Evolutionary conservation across 2,888 invertebrate species (phyloP), one percentile per base, ranked within the genome.

Genomic region (Drosophila maculinotata): DNA sequence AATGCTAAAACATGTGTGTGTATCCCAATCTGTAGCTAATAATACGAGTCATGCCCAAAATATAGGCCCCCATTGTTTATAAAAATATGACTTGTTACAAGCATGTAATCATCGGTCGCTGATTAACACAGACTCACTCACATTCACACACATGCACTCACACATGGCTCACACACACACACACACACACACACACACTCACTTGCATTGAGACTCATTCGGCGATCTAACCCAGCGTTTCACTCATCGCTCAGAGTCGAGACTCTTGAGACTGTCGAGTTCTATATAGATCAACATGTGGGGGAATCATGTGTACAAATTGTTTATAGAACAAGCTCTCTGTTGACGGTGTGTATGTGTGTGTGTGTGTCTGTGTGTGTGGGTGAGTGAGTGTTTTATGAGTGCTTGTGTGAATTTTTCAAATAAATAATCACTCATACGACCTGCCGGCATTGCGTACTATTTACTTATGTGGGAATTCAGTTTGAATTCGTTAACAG

Each of bases 401-500:
- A 64, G 54, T 35, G 41, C 36, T 26, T 68, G 38, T 68, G 17
- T 63, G 41, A 35, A 30, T 65, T 76, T 65, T 78, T 54, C 59
- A 69, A 58, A 35, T 30, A 26, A 17, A 33, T 74, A 69, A 86
- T 77, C 80, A 86, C 83, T 81, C 83, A 86, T 81, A 83, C 77
- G 86, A 74, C 78, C 72, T 71, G 68, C 79, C 79, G 68, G 78
- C 63, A 68, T 62, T 80, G 81, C 69, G 75, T 78, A 69, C 66
- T 86, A 69, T 86, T 86, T 84, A 84, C 81, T 72, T 72, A 51
- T 66, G 67, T 63, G 57, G 65, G 71, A 73, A 75, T 79, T 86
- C 79, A 86, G 86, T 86, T 75, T 47, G 75, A 75, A 72, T 86
- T 86, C 73, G 74, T 79, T 74, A 87, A 81, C 77, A 77, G 87